Base-by-base conservation (phyloP, 2,888 invertebrate species). In the Meganola albula region DNA sequence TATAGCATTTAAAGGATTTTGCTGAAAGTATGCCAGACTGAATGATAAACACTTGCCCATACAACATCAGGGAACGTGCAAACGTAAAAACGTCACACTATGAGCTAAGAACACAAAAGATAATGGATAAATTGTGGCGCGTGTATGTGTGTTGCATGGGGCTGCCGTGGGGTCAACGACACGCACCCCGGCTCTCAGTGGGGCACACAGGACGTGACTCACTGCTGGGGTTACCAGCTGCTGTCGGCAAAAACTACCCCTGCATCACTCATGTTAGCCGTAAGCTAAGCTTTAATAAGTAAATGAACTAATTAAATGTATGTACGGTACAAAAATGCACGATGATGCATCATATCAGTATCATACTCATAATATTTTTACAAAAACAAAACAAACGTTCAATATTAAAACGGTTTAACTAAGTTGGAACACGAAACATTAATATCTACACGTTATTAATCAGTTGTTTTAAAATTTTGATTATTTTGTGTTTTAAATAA, bases 151-250 rank as follows among this genome's bases (percentile, higher is more conserved):
- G n/a, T n/a, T 63, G 69, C 72, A 65, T 71, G 66, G 83, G 83
- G 79, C 76, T 75, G 63, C 69, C 73, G 77, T 68, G 77, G 77
- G 84, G 82, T 85, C 83, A 82, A 71, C 63, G 84, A 83, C 84
- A 76, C 78, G 69, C 80, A 83, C 83, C 84, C 83, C 77, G 82
- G 62, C 65, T 68, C 68, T 63, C 71, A 72, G 73, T 74, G 69
- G 74, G 74, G 76, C 74, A 73, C 65, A 77, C 78, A 83, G 80
- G 80, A 84, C 82, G 79, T 83, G 83, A 84, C 63, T 82, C 83
- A 82, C 75, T 72, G 63, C 63, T 72, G 76, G 83, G 80, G 82
- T 73, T 71, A 76, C 79, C 84, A 85, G 84, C 84, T 85, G 84
- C 77, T 77, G 67, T 64, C 62, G 65, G 66, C 72, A 79, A 80